Conservation (phyloP, 2,797 vertebrate genomes). For the Peromyscus aztecus region DNA sequence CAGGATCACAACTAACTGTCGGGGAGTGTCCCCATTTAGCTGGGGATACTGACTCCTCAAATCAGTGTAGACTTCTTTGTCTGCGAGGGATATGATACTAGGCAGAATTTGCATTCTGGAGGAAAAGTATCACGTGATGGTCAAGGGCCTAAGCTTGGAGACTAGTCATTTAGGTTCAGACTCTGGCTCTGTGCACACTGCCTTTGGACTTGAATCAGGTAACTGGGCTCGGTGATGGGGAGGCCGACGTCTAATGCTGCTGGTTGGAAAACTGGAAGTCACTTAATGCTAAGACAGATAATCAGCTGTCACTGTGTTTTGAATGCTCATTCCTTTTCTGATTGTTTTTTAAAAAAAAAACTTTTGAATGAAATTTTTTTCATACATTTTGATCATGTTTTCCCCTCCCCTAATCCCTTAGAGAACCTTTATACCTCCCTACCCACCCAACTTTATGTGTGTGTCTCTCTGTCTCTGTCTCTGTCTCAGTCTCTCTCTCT, state of each 20-base stretch:
- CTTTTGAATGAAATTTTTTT: not conserved
- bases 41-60: not conserved
- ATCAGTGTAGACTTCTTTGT: not conserved
- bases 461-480: too few species aligned
- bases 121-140: not conserved
- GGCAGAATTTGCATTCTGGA: not conserved
- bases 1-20: not conserved
- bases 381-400: not conserved
- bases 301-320: not conserved
- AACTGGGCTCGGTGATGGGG: not conserved
- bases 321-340: not conserved
- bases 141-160: not conserved
- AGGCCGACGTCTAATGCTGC: not conserved
- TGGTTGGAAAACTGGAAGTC: constrained; percentile 35
- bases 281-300: not conserved
- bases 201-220: not conserved
- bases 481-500: too few species aligned
- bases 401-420: not conserved
- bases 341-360: not conserved
- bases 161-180: not conserved
- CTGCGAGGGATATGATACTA: not conserved
- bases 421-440: not conserved
- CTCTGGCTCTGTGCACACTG: not conserved
- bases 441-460: not conserved
- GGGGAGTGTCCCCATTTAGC: not conserved